A percentile compares a stretch with the other conserved stretches of the same genome.
Evolutionary conservation across 2,113 vertebrate species (phyloP).

Genomic region (Hystrix cristata): DNA sequence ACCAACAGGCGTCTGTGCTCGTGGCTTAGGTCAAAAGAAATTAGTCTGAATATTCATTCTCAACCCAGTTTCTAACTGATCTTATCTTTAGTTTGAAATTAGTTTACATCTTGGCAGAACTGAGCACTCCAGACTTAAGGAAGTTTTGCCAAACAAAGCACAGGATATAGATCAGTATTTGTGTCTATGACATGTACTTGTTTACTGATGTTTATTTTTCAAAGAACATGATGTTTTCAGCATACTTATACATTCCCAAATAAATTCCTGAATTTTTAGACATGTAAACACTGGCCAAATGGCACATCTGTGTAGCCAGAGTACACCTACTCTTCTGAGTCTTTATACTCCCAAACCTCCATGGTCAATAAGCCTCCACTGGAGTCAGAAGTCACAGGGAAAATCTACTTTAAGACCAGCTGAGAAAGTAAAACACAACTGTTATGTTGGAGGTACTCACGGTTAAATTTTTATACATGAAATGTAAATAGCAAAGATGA

Average conservation of each 20-base stretch:
- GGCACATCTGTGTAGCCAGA: background rate
- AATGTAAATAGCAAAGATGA: background rate
- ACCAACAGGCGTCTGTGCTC: constrained; percentile 21
- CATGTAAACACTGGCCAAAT: background rate
- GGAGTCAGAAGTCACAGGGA: background rate
- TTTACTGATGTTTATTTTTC: constrained; percentile 64
- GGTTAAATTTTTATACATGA: background rate
- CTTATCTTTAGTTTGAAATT: constrained; percentile 55
- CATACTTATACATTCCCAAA: background rate
- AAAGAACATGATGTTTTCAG: constrained; percentile 57
- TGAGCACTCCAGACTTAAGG: constrained; percentile 15
- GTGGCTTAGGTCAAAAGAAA: constrained; percentile 55
- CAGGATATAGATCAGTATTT: background rate
- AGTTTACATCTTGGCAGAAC: constrained; percentile 44
- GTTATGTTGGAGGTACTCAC: background rate
- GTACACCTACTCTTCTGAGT: background rate
- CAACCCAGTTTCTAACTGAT: constrained; percentile 24
- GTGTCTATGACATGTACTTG: constrained; percentile 27
- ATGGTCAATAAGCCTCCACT: background rate
- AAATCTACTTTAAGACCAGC: background rate
- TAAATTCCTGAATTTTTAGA: constrained; percentile 6
- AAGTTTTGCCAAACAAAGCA: constrained; percentile 58
- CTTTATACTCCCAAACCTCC: background rate
- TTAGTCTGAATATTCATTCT: constrained; percentile 33
- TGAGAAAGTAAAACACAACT: background rate